Conservation (phyloP, 2,113 vertebrate species). For the Abramis brama region DNA sequence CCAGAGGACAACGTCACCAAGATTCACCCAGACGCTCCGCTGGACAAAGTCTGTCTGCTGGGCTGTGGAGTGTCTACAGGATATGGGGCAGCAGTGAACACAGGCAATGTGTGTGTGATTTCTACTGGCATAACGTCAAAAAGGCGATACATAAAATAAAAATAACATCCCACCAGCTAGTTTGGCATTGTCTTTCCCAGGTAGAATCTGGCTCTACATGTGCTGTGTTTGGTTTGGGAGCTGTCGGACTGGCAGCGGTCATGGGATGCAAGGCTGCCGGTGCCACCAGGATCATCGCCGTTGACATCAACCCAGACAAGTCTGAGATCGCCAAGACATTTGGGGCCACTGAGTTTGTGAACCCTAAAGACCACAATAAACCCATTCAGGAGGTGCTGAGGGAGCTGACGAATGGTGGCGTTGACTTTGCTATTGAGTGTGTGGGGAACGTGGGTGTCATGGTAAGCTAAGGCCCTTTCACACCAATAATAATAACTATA, state of each 20-base stretch:
- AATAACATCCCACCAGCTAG: background rate
- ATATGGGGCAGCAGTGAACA: constrained; percentile 69
- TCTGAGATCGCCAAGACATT: constrained; percentile 77
- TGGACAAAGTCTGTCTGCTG: constrained; percentile 69
- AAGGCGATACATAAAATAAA: background rate
- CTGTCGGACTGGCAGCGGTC: constrained; percentile 81
- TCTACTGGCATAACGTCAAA: background rate
- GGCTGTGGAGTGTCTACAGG: constrained; percentile 69
- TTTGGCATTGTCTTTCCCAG: constrained; percentile 59
- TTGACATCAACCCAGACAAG: constrained; percentile 82
- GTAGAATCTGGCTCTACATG: constrained; percentile 83
- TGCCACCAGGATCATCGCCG: constrained; percentile 78
- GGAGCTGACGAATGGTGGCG: constrained; percentile 77
- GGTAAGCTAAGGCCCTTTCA: constrained; percentile 69
- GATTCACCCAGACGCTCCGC: constrained; percentile 60
- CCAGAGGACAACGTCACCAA: constrained; percentile 63
- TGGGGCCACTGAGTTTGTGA: constrained; percentile 84
- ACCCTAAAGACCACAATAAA: constrained; percentile 75
- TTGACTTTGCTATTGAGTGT: constrained; percentile 87
- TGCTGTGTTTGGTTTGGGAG: constrained; percentile 83
- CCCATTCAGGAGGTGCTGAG: constrained; percentile 79
- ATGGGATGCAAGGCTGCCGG: constrained; percentile 80
- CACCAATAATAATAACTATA: too few species aligned
- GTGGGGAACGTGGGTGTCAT: constrained; percentile 76
- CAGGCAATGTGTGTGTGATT: constrained; percentile 61